A percentile compares a stretch with the other conserved stretches of the same genome.
Evolutionary conservation across 1,140 invertebrate genomes (phyloP).

Genomic region (Meloidogyne floridensis): DNA sequence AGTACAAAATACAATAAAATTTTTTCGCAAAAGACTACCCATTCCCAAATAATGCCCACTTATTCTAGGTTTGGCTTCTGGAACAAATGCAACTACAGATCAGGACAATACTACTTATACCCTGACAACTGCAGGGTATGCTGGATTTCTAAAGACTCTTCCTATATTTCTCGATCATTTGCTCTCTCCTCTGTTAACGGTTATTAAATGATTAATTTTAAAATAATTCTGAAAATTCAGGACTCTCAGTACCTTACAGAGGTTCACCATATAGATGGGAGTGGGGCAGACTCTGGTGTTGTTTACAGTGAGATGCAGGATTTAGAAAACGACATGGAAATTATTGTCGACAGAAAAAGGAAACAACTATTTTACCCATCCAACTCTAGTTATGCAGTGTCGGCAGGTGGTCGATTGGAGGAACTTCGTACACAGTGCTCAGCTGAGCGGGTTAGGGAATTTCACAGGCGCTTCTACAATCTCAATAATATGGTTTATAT

Average conservation of each 20-base stretch:
- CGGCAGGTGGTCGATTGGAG: slow-evolving; percentile 75
- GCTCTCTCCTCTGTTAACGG: slow-evolving; percentile 77
- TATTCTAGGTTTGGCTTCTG: slow-evolving; percentile 10
- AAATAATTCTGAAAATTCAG: slow-evolving; percentile 64
- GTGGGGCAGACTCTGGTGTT: slow-evolving; percentile 70
- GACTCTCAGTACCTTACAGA: slow-evolving; percentile 82
- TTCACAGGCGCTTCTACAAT: slow-evolving; percentile 83
- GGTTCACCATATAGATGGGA: slow-evolving; percentile 84
- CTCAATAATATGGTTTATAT: slow-evolving; percentile 83
- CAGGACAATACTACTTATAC: slow-evolving; percentile 87
- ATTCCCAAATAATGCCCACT: too few species aligned
- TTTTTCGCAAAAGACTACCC: too few species aligned
- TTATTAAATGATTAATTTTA: slow-evolving; percentile 14
- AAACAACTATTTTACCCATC: slow-evolving; percentile 52
- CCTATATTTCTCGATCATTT: slow-evolving; percentile 89
- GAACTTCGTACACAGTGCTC: slow-evolving; percentile 80
- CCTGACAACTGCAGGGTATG: slow-evolving; percentile 80
- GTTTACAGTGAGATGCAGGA: slow-evolving; percentile 70
- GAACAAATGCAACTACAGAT: slow-evolving; percentile 67
- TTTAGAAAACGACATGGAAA: slow-evolving; percentile 57
- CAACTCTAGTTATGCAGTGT: slow-evolving; percentile 71
- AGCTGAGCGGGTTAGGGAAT: slow-evolving; percentile 79
- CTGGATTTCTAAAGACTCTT: slow-evolving; percentile 83
- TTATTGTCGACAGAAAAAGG: slow-evolving; percentile 44
- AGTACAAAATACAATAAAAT: too few species aligned